Evolutionary conservation across 2,113 vertebrate genomes (phyloP), one percentile per base, ranked within the genome.

Genomic region (Passer domesticus): DNA sequence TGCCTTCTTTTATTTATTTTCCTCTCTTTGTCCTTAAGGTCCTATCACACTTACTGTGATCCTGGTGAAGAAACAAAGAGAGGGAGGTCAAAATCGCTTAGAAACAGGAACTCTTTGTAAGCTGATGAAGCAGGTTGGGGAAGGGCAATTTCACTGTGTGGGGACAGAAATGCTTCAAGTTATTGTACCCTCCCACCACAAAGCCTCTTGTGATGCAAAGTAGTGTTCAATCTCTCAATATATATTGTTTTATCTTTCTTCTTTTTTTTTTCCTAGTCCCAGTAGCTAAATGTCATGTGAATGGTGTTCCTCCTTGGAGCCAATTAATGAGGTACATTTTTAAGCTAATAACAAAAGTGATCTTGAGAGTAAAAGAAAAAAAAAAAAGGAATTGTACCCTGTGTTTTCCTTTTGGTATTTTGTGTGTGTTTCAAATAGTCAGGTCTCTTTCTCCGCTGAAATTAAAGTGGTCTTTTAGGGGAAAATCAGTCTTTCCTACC

Each of bases 1-100:
- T 96, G 67, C 76, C 92, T 94, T 37, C 39, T 88, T 93, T 94
- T 94, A 88, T 90, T 82, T 97, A 90, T 91, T 95, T 95, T 87
- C 70, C 22, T 60, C 33, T 58, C 64, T 76, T 88, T 85, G 89
- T 92, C 83, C 79, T 96, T 93, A 94, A 94, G 94, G 83, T 95
- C 49, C 46, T 85, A 44, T 66, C 73, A 76, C 20, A 53, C 67
- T 85, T 83, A 59, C 9, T 43, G 63, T 64, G 85, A 90, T 66
- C 62, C 53, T 69, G 13, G 31, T 60, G 31, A 89, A 55, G 72
- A 94, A 84, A 69, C 28, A 66, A 89, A 91, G 43, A n/a, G 23
- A 85, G 33, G 28, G 73, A 89, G 28, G 35, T 85, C 59, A 85
- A 50, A 87, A 82, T 69, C 58, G 15, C 28, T 80, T 58, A 87